Conservation (phyloP, 2,113 vertebrate genomes). For the Lepus europaeus region DNA sequence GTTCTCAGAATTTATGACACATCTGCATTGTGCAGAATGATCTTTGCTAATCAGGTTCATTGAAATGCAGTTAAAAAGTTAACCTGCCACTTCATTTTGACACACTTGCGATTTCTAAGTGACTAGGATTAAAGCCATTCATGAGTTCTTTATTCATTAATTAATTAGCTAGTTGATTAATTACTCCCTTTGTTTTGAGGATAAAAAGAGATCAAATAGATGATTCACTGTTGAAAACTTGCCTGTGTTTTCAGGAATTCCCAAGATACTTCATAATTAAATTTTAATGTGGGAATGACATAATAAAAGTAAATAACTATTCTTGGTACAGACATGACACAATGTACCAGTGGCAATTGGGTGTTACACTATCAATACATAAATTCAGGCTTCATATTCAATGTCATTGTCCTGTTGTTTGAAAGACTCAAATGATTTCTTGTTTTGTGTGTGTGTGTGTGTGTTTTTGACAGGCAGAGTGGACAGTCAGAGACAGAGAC, state of each 20-base stretch:
- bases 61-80: constrained; percentile 50
- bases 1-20: constrained; percentile 8
- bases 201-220: constrained; percentile 39
- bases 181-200: background rate
- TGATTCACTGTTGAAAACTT: constrained; percentile 33
- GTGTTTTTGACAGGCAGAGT: too few relatives aligned
- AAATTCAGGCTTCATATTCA: constrained; percentile 49
- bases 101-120: constrained; percentile 28
- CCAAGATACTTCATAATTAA: constrained; percentile 50
- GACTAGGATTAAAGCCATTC: constrained; percentile 31
- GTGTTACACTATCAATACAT: background rate
- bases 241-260: constrained; percentile 32
- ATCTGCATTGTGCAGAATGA: constrained; percentile 34
- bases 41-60: constrained; percentile 51
- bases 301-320: constrained; percentile 36
- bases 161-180: constrained; percentile 55
- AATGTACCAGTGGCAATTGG: background rate
- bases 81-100: background rate
- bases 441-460: too few relatives aligned
- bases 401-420: constrained; percentile 31
- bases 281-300: constrained; percentile 50
- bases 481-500: too few relatives aligned
- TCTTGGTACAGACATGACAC: constrained; percentile 29
- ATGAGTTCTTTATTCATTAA: constrained; percentile 23
- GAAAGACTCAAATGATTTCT: constrained; percentile 53